Evolutionary conservation across 2,797 vertebrate species (phyloP).

Genomic region (Acrossocheilus fasciatus): DNA sequence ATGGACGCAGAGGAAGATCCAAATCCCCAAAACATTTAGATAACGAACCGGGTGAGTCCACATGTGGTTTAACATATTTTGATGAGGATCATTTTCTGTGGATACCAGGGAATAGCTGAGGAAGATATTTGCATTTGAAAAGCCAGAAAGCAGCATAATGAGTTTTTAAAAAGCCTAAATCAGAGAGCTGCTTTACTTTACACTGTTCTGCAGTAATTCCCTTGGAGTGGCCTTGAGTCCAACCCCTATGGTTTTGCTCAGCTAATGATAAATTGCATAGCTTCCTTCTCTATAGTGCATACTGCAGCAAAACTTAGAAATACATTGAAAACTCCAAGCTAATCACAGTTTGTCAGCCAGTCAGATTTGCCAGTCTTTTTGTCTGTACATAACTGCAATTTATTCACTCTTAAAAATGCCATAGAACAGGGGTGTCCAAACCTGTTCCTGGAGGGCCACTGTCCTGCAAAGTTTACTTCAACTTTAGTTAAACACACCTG

Average conservation of each 20-base stretch:
- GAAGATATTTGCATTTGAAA: conserved; percentile 54
- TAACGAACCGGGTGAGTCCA: conserved; percentile 69
- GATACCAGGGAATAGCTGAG: conserved; percentile 17
- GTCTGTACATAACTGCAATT: not conserved
- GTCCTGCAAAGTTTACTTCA: not conserved
- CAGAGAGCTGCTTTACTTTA: conserved; percentile 49
- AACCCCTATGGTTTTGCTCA: conserved; percentile 37
- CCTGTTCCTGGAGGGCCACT: not conserved
- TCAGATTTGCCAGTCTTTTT: conserved; percentile 53
- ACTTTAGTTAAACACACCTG: not conserved
- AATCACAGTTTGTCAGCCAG: not conserved
- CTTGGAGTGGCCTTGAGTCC: conserved; percentile 49
- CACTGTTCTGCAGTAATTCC: conserved; percentile 51
- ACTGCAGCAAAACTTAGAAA: conserved; percentile 28
- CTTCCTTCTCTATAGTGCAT: conserved; percentile 19
- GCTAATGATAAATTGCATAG: conserved; percentile 48
- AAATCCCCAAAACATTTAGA: conserved; percentile 76
- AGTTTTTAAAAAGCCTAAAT: conserved; percentile 34
- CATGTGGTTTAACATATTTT: not conserved
- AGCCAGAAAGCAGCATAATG: conserved; percentile 45
- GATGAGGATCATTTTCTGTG: not conserved
- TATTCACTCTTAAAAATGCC: not conserved
- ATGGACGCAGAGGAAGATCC: conserved; percentile 65
- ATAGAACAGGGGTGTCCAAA: not conserved
- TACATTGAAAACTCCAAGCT: not conserved